These are phyloP conservation scores for Hippocampus mohnikei DNA, from an alignment of 2,113 vertebrate genomes.

Conservation along the genomic window DNA sequence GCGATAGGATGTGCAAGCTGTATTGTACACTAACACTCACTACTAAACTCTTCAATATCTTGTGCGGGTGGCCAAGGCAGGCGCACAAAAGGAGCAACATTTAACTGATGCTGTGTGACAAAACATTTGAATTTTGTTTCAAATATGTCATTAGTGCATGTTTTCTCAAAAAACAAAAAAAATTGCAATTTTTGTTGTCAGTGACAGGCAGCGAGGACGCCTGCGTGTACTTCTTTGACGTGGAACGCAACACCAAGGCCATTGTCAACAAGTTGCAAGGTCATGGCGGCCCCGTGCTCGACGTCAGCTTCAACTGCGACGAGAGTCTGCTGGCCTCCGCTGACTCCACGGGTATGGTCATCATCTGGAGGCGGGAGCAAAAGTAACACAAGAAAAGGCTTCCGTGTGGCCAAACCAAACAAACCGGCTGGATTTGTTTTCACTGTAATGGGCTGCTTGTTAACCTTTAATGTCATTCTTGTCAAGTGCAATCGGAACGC, in stretches of 20 bases:
- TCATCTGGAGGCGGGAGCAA: conserved; percentile 91
- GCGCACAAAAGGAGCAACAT: no score
- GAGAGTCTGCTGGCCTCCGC: conserved; percentile 92
- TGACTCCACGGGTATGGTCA: conserved; percentile 89
- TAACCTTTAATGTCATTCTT: conserved; percentile 40
- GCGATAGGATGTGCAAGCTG: no score
- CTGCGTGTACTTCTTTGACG: conserved; percentile 93
- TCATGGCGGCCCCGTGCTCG: conserved; percentile 85
- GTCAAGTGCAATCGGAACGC: conserved; percentile 53
- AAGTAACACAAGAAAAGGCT: conserved; percentile 70
- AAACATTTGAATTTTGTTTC: no score
- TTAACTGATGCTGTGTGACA: no score
- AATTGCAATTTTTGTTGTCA: conserved; percentile 39
- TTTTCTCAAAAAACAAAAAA: not conserved
- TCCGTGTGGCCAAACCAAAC: conserved; percentile 24
- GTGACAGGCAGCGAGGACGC: conserved; percentile 91
- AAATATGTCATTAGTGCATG: no score
- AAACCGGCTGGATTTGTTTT: conserved; percentile 33
- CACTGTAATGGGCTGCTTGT: conserved; percentile 42
- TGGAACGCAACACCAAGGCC: conserved; percentile 87
- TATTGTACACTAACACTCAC: no score
- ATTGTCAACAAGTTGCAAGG: conserved; percentile 93
- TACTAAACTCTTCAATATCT: no score
- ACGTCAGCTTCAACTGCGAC: conserved; percentile 94
- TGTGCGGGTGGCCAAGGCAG: no score